Base-by-base conservation (phyloP, 2,888 invertebrate species). In the Pandemis heparana region DNA sequence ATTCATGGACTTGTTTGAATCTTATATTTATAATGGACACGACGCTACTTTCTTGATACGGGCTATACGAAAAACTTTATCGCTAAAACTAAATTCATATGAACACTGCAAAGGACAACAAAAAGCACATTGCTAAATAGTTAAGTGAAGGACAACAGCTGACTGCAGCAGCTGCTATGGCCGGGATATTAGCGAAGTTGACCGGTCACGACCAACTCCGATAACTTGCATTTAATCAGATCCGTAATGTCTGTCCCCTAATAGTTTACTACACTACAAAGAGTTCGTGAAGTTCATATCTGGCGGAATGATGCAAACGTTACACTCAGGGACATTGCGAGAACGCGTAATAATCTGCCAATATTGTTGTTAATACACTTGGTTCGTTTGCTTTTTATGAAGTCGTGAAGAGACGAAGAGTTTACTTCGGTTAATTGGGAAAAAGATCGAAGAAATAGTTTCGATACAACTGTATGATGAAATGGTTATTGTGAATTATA, bases 141-240 rank as follows among this genome's bases (percentile, higher is more conserved):
- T 85, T 84, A 78, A 79, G 77, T 81, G 79, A 81, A 83, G 83
- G 83, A 84, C 84, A 85, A 79, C 85, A 87, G 85, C 83, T 85
- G 86, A 84, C 80, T 81, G 85, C 80, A 81, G 82, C 81, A 85
- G 83, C 84, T 83, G 82, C 77, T 77, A 75, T 80, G 82, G 83
- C 83, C 84, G 76, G 74, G 83, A 84, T 88, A 88, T 89, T 88
- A 85, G 83, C 81, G 81, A 89, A 89, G 86, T 87, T 88, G 75
- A 53, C 72, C 77, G 80, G 82, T 82, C 84, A 83, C 83, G 83
- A 86, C 75, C 80, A 72, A 78, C 74, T 77, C 71, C 75, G 79
- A 79, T 82, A 81, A 79, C 79, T 79, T 78, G 77, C 80, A 80
- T 77, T 69, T 75, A 75, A 72, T 69, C 64, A 65, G 59, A 75